Evolutionary conservation across 2,113 vertebrate species (phyloP), one percentile per base, ranked within the genome.

Genomic region (Eudyptes chrysolophus): DNA sequence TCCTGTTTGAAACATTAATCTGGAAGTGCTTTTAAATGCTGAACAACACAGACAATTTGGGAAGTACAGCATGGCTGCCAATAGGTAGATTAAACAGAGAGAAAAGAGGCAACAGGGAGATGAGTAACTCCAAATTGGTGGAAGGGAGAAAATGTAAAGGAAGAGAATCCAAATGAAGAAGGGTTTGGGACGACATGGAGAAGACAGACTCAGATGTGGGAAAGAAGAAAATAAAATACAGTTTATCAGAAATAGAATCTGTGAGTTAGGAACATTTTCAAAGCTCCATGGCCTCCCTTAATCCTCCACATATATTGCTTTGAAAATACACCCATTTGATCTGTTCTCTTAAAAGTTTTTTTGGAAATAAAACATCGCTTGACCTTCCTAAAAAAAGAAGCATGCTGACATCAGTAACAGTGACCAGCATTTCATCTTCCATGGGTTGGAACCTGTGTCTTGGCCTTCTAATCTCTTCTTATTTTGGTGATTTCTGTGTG

Each of bases 291-390:
- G 90, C 55, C 51, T 90, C 57, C 46, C 95, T 97, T 95, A 95
- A 97, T 96, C 90, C 90, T 77, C 24, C 57, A 93, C 52, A 82
- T 86, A 84, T 20, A 92, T 90, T 91, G 86, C 96, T 98, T 97
- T 97, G 90, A 97, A 96, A 95, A 95, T 87, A 86, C n/a, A 55
- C 24, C 64, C 29, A 51, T 97, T 92, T 97, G 94, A 96, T 97
- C 86, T 92, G 16, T 46, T 91, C 79, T 84, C 42, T 85, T 86
- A 49, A 87, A 83, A 66, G 60, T n/a, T 60, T 95, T 95, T 87
- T 77, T 26, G 7, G 42, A 78, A 85, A 85, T 96, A 91, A 95
- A 94, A 60, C 19, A n/a, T 84, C 61, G 32, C 38, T 95, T 96
- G 94, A 92, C 94, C 52, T 94, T 38, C 26, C 48, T 65, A 38